Conservation (phyloP, 2,113 vertebrate species). For the pig (Sus scrofa) region T2T-Sscrofa CM000812.6:56256001-56256500, state of each 20-base stretch:
- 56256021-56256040: slow-evolving; percentile 71
- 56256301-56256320: not conserved
- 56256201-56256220: not conserved
- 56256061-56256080: slow-evolving; percentile 26
- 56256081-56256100: slow-evolving; percentile 66
- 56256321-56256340: not conserved
- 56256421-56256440: slow-evolving; percentile 28
- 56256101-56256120: slow-evolving; percentile 67
- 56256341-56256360: not conserved
- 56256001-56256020: slow-evolving; percentile 73
- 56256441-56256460: slow-evolving; percentile 65
- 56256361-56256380: not conserved
- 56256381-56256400: slow-evolving; percentile 26
- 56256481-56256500: slow-evolving; percentile 58
- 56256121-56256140: slow-evolving; percentile 70
- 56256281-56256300: slow-evolving; percentile 7
- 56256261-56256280: not conserved
- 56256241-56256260: not conserved
- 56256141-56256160: slow-evolving; percentile 72
- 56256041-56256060: slow-evolving; percentile 55
- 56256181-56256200: slow-evolving; percentile 69
- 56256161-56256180: slow-evolving; percentile 54
- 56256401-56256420: not conserved
- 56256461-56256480: slow-evolving; percentile 75
- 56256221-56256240: not conserved